Evolutionary conservation across 2,888 invertebrate species (phyloP), one percentile per base, ranked within the genome.

Genomic region (Synergus japonicus): DNA sequence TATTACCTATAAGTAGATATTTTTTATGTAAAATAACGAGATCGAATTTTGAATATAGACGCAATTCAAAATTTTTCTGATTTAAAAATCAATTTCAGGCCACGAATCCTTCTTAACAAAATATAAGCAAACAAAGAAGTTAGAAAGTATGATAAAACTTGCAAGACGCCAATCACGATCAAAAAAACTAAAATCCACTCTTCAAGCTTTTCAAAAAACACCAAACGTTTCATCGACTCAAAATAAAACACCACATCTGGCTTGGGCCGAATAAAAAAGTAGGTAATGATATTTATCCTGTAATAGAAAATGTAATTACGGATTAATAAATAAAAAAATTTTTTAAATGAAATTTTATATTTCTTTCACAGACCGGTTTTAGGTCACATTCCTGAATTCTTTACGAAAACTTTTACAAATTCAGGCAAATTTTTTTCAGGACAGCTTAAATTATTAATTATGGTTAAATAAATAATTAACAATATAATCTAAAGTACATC

Each of bases 21-120:
- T 29, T 29, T 3, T 29, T 29, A 29, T 29, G 29, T 29, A 37
- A 37, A 37, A 37, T 7, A 7, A 37, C 7, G 37, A 37, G 37
- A 37, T 37, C 37, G 0, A 37, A 37, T 37, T 37, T 37, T 37
- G 0, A 37, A 37, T 5, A 7, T 37, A 5, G 37, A 37, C 37
- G 7, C 37, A 37, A 76, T 29, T 15, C 10, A 18, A 41, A 15
- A 63, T 60, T 67, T 69, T 54, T 43, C 8, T n/a, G 13, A 77
- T 54, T 8, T 41, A 81, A 37, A 13, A 15, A 77, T 73, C 9
- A 22, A 29, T 79, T 60, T 4, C 76, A 91, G 92, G 92, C 49
- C 92, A 92, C 77, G 89, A 92, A 58, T 88, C 88, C 3, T 92
- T 89, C 76, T 77, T 92, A 58, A 82, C 81, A 9, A 90, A 87